These are phyloP conservation scores for Drosophila fuyamai DNA, from an alignment of 1,140 invertebrate species.

Conservation along the genomic window DNA sequence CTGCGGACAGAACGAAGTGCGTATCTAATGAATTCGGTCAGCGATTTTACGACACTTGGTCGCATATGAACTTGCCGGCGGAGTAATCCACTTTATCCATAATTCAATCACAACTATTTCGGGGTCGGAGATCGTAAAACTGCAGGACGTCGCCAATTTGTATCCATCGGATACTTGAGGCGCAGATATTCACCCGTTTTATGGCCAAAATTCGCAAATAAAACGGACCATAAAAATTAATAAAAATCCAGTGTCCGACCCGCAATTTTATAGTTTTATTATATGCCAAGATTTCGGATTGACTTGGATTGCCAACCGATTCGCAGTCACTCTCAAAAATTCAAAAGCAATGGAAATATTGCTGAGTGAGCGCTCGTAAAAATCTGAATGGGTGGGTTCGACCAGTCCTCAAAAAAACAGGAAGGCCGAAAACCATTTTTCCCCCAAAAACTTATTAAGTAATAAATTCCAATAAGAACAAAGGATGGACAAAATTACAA, in stretches of 20 bases:
- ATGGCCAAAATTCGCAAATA: constrained; percentile 63
- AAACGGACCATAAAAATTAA: constrained; percentile 76
- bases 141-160: constrained; percentile 67
- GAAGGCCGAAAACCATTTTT: constrained; percentile 54
- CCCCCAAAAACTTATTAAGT: constrained; percentile 71
- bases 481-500: constrained; percentile 44
- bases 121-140: constrained; percentile 63
- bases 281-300: constrained; percentile 53
- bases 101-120: constrained; percentile 77
- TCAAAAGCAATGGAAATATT: constrained; percentile 59
- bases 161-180: constrained; percentile 38
- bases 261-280: constrained; percentile 77
- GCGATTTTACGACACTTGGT: constrained; percentile 65
- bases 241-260: constrained; percentile 51
- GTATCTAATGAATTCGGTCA: constrained; percentile 74
- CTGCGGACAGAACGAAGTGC: constrained; percentile 20
- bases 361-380: constrained; percentile 76
- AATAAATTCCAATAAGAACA: constrained; percentile 82
- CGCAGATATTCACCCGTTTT: constrained; percentile 63
- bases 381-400: constrained; percentile 21
- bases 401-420: constrained; percentile 5
- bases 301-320: constrained; percentile 3
- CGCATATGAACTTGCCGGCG: constrained; percentile 56
- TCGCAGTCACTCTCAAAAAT: constrained; percentile 53
- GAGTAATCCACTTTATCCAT: constrained; percentile 79